Percentiles rank a stretch among this genome's conserved stretches.
Conservation (phyloP, 2,797 vertebrate species). For the Microchirus variegatus region DNA sequence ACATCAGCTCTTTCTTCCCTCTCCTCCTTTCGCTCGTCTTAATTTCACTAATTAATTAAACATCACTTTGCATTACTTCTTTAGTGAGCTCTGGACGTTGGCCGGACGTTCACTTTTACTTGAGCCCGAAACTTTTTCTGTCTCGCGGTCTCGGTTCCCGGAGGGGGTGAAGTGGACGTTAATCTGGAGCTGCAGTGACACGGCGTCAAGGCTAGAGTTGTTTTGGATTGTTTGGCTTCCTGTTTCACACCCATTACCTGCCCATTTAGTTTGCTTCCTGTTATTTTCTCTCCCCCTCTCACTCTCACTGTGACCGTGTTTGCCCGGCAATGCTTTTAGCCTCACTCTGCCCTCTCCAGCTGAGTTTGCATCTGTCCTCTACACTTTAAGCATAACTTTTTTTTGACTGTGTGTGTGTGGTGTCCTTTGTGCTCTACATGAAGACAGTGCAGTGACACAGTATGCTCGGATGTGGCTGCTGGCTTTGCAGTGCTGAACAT, state of each 20-base stretch:
- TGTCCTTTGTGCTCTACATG: slow-evolving; percentile 68
- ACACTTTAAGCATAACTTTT: slow-evolving; percentile 66
- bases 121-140: no score
- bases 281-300: slow-evolving; percentile 14
- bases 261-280: slow-evolving; percentile 25
- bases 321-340: slow-evolving; percentile 69
- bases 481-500: slow-evolving; percentile 74
- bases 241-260: slow-evolving; percentile 37
- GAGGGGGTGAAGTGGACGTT: no score
- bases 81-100: no score
- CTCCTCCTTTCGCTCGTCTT: slow-evolving; percentile 20
- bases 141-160: no score
- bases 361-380: slow-evolving; percentile 69
- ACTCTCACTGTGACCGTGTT: slow-evolving; percentile 25
- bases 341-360: slow-evolving; percentile 52
- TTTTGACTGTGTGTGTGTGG: slow-evolving; percentile 44
- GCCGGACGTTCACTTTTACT: no score
- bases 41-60: slow-evolving; percentile 64
- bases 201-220: slow-evolving; percentile 52
- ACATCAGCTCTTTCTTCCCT: slow-evolving; percentile 13
- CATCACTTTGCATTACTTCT: slow-evolving; percentile 47
- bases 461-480: slow-evolving; percentile 69
- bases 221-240: slow-evolving; percentile 12
- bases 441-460: slow-evolving; percentile 64
- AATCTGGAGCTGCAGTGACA: slow-evolving; percentile 28